These are phyloP conservation scores for Auanema sp. DNA, from an alignment of 2,888 invertebrate species.

Conservation along the genomic window DNA sequence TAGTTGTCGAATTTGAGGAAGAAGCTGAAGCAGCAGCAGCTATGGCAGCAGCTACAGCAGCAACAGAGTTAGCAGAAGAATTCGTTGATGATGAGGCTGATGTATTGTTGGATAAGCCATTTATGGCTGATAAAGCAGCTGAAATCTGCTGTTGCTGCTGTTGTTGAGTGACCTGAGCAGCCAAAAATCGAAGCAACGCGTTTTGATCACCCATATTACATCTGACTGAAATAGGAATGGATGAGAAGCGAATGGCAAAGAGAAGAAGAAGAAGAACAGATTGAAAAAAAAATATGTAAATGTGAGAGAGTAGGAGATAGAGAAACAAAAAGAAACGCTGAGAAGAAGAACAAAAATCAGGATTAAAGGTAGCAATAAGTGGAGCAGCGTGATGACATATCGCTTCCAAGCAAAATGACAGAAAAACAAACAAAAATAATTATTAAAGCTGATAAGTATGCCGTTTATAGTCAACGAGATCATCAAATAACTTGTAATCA, in stretches of 20 bases:
- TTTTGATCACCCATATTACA: slow-evolving; percentile 26
- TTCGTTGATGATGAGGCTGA: no score
- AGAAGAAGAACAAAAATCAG: slow-evolving; percentile 3
- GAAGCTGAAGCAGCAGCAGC: slow-evolving; percentile 12
- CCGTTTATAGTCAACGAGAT: no score
- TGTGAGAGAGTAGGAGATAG: slow-evolving; percentile 7
- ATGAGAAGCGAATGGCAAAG: not conserved
- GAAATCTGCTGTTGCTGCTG: slow-evolving; percentile 23
- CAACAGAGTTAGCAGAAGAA: no score
- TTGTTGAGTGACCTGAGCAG: slow-evolving; percentile 23
- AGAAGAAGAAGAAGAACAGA: not conserved
- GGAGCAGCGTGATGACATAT: slow-evolving; percentile 9
- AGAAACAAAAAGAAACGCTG: not conserved
- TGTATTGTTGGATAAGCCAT: not conserved
- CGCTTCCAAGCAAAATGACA: not conserved
- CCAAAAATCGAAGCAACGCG: slow-evolving; percentile 29
- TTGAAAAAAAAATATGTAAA: no score
- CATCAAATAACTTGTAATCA: no score
- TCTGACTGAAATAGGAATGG: not conserved
- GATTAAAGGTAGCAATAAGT: not conserved
- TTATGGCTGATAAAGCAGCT: not conserved
- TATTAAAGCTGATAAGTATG: no score
- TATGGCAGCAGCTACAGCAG: slow-evolving; percentile 14
- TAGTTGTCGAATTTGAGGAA: not conserved
- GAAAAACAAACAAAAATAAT: no score